Percentiles rank a stretch among this genome's conserved stretches.
These are phyloP conservation scores for Diplodus puntazzo DNA, from an alignment of 2,797 vertebrate genomes.

Conservation along the genomic window DNA sequence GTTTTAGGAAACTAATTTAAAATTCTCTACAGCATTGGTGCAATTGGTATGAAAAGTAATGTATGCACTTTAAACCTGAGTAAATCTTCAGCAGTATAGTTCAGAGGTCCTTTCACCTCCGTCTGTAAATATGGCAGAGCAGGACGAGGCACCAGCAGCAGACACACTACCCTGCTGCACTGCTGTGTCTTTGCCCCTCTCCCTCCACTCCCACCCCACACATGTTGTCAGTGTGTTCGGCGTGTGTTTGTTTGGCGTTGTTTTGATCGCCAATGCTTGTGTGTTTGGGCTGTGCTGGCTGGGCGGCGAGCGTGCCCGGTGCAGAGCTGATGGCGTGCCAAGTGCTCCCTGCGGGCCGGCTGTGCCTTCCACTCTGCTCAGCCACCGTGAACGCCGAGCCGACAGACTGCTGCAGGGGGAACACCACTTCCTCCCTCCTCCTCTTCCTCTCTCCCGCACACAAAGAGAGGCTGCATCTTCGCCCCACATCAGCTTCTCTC, in stretches of 20 bases:
- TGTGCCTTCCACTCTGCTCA: slow-evolving; percentile 85
- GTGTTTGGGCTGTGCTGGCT: slow-evolving; percentile 83
- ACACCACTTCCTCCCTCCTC: slow-evolving; percentile 64
- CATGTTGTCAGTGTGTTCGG: slow-evolving; percentile 74
- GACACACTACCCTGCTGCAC: slow-evolving; percentile 36
- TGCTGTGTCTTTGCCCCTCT: slow-evolving; percentile 19
- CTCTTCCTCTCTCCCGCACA: slow-evolving; percentile 51
- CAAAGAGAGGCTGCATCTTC: slow-evolving; percentile 50
- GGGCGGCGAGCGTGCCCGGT: slow-evolving; percentile 74
- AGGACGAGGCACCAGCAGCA: slow-evolving; percentile 29
- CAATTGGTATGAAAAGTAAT: neutral
- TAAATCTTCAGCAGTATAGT: neutral
- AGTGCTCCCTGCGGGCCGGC: slow-evolving; percentile 83
- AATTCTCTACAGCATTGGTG: neutral
- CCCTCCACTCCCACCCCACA: slow-evolving; percentile 3
- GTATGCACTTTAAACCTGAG: neutral
- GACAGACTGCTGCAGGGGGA: slow-evolving; percentile 83
- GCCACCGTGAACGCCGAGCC: slow-evolving; percentile 83
- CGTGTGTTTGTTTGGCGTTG: slow-evolving; percentile 85
- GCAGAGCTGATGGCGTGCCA: slow-evolving; percentile 87
- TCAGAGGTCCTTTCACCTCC: neutral
- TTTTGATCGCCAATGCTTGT: slow-evolving; percentile 83
- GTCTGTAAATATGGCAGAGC: slow-evolving; percentile 34
- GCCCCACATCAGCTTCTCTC: slow-evolving; percentile 33
- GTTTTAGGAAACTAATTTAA: neutral